Percentiles rank a stretch among this genome's conserved stretches.
Conservation (phyloP, 2,797 vertebrate species). For the Thamnophis elegans region DNA sequence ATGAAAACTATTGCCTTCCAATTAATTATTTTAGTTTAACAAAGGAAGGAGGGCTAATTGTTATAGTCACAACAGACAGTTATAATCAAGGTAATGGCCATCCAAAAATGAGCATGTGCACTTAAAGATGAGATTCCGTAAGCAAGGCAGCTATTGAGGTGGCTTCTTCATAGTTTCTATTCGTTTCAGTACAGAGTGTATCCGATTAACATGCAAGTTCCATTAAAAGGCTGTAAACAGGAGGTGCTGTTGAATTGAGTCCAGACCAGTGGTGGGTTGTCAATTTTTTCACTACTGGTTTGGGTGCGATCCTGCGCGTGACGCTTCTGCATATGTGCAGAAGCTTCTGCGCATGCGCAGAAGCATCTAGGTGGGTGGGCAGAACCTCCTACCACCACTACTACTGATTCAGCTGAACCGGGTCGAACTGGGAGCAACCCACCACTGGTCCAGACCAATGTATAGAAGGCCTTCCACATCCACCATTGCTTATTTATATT, state of each 20-base stretch:
- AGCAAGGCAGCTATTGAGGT: not conserved
- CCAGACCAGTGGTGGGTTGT: not conserved
- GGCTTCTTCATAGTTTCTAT: not conserved
- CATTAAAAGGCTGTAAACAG: not conserved
- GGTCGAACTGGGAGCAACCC: no score
- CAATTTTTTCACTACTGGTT: no score
- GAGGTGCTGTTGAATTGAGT: not conserved
- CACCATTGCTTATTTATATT: not conserved
- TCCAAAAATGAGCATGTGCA: not conserved
- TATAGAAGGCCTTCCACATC: not conserved
- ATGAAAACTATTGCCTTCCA: not conserved
- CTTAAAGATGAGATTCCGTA: not conserved
- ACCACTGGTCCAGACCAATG: not conserved
- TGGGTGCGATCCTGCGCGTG: no score
- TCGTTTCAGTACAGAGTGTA: not conserved
- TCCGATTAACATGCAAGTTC: not conserved
- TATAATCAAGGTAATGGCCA: slow-evolving; percentile 40
- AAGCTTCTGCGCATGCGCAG: no score
- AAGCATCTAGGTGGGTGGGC: no score
- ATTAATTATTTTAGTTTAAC: slow-evolving; percentile 27
- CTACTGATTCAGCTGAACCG: no score
- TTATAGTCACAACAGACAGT: not conserved
- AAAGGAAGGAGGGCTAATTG: not conserved
- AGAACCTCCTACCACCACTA: no score
- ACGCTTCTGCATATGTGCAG: no score